Evolutionary conservation across 2,797 vertebrate genomes (phyloP), one percentile per base, ranked within the genome.

Genomic region (Nothura maculosa): DNA sequence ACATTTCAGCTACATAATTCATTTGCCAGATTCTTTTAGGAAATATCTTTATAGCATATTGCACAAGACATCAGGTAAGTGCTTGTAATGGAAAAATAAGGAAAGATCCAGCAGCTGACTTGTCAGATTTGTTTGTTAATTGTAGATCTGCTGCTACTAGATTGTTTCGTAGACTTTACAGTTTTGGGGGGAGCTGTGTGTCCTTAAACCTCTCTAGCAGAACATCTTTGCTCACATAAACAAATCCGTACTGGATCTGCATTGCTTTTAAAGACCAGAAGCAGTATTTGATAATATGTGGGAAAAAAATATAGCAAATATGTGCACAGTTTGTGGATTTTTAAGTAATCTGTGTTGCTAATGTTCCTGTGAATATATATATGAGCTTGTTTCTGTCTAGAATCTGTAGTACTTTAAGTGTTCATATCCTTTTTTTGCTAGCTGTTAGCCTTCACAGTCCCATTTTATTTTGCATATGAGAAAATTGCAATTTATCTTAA

Each of bases 1-100:
- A 50, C 96, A 97, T 97, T 97, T 84, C 96, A 97, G 96, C 97
- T 78, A 60, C 93, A 96, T 97, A 96, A 97, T 97, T 97, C 97
- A 97, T 97, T 97, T 95, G 94, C 95, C 93, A 96, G 95, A 97
- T 96, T 97, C 96, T 97, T 97, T 96, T 78, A 90, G 95, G 95
- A 91, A 96, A 94, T 93, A 96, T 96, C 95, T 95, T 96, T 96
- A 85, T 89, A 85, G 81, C 81, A 80, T 55, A 88, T 86, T 92
- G 87, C 91, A 67, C 73, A 1, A 81, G 93, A 70, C 78, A 85
- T 81, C 94, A 98, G 97, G 97, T 98, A 97, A 97, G 96, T 97
- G 89, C 81, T 93, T 62, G 81, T 68, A 96, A 91, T 0, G 1
- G 74, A 54, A 81, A 93, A 95, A 70, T 85, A 78, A 88, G 84